Conservation (phyloP, 2,797 vertebrate species). For the Sebastes variabilis region DNA sequence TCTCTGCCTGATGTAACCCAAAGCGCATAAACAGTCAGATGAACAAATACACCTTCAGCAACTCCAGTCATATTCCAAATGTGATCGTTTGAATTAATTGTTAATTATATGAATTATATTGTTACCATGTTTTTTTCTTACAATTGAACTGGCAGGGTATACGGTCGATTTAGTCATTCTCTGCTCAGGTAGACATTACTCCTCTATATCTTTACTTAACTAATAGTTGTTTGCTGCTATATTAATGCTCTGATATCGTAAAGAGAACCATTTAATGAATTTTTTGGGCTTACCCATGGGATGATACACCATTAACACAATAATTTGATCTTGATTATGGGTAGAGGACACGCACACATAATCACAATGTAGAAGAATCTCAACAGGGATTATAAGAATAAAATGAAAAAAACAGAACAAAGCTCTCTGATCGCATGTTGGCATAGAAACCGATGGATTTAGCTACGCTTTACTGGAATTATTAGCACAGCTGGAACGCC, state of each 20-base stretch:
- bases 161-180: not conserved
- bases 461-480: conserved; percentile 36
- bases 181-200: too few species aligned
- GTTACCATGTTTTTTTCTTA: not conserved
- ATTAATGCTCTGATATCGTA: not conserved
- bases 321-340: conserved; percentile 14
- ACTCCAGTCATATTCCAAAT: not conserved
- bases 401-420: not conserved
- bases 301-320: conserved; percentile 2
- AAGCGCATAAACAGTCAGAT: not conserved
- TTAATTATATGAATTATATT: not conserved
- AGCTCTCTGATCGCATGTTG: conserved; percentile 1
- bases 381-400: not conserved
- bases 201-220: not conserved
- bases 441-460: conserved; percentile 22
- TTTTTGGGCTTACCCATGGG: not conserved
- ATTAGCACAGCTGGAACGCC: conserved; percentile 55
- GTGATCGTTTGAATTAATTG: not conserved
- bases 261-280: not conserved
- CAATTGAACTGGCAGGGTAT: not conserved
- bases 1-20: not conserved
- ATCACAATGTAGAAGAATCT: not conserved
- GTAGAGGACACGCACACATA: not conserved
- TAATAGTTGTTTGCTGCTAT: not conserved
- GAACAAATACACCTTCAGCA: not conserved